Base-by-base conservation (phyloP, 2,797 vertebrate genomes). In the Arctocebus calabarensis region DNA sequence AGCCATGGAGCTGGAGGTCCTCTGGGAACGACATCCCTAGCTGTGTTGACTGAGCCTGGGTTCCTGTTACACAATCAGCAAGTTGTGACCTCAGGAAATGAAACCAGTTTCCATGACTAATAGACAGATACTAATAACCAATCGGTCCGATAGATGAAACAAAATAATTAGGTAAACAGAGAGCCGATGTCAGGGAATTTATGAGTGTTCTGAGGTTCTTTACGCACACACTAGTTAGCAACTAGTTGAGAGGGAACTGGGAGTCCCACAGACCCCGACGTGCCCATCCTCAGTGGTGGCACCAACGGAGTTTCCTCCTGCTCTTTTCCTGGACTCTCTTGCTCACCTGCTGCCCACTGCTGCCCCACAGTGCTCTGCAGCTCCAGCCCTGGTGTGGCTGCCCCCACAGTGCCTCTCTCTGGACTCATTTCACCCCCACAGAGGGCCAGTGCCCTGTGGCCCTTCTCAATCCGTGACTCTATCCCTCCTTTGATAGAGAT, bases 1-100 rank as follows among this genome's bases (percentile, higher is more conserved):
- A 1, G 0, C 32, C 16, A 0, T 22, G 34, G 59, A 90, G 22
- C 91, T 71, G 75, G 61, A 77, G 61, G 73, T 59, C 29, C 25
- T 37, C 19, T 43, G 43, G 59, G 37, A 37, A 84, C 19, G 43
- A 34, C 4, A 11, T 52, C 20, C 55, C 40, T 62, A 14, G 14
- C 62, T 45, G 3, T 34, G 14, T n/a, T 57, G 55, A 70, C 45
- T 57, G 77, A 88, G 55, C 48, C 84, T 25, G 6, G 23, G 22
- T 71, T 43, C 64, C n/a, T 14, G 17, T 4, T 37, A 43, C 43
- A 57, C 2, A 59, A 5, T 75, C 34, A 75, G 14, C 6, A 4
- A 78, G 57, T 14, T 89, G 61, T 84, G n/a, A 81, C 66, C 84
- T 96, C 57, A 27, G 85, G 84, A 90, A 75, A 88, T 45, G 55